A percentile compares a stretch with the other conserved stretches of the same genome.
Evolutionary conservation across 2,888 invertebrate genomes (phyloP).

Genomic region (Xanthorhoe designata): DNA sequence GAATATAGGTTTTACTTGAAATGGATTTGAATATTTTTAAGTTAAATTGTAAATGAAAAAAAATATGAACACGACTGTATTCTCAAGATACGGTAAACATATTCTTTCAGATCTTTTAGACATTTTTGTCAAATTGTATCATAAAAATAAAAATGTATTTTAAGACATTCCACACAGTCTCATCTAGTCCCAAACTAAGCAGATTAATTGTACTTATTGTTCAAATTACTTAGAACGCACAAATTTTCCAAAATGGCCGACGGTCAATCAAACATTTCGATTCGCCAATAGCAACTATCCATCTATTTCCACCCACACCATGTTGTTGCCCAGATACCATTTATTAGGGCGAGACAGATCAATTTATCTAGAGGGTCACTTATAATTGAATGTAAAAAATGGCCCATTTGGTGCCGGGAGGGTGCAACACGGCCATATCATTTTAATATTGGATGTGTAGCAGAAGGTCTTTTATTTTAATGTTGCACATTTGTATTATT

Average conservation of each 20-base stretch:
- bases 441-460: slow-evolving; percentile 74
- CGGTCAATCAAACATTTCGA: slow-evolving; percentile 41
- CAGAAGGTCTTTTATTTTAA: slow-evolving; percentile 59
- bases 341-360: slow-evolving; percentile 79
- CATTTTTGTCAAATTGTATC: no score
- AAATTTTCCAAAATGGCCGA: slow-evolving; percentile 35
- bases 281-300: slow-evolving; percentile 66
- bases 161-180: no score
- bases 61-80: no score
- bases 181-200: not conserved
- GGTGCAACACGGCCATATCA: slow-evolving; percentile 63
- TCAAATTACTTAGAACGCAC: not conserved
- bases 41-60: no score
- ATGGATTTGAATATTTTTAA: not conserved
- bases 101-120: no score
- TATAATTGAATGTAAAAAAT: slow-evolving; percentile 84
- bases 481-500: slow-evolving; percentile 44
- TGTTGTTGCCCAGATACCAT: slow-evolving; percentile 66
- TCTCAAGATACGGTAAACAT: no score
- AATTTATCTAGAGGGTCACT: slow-evolving; percentile 80
- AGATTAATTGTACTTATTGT: not conserved
- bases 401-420: slow-evolving; percentile 39
- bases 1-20: slow-evolving; percentile 1
- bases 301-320: slow-evolving; percentile 76
- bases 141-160: no score